A percentile compares a stretch with the other conserved stretches of the same genome.
These are phyloP conservation scores for Zoanthus sansibaricus DNA, from an alignment of 92 coral and sea anemone genomes.

Conservation along the genomic window DNA sequence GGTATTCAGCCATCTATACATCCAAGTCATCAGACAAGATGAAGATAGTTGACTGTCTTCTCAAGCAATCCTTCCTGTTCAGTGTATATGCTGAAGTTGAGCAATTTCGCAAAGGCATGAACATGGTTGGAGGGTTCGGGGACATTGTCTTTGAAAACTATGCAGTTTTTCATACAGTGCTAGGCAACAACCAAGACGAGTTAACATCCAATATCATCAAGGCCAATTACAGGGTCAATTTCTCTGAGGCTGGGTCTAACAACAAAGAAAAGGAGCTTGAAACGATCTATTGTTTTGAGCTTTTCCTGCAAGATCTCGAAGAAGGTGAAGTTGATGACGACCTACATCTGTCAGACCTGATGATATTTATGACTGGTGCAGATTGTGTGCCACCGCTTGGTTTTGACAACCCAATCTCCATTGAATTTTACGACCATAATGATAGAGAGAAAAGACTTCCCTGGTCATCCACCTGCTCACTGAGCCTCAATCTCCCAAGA, in stretches of 20 bases:
- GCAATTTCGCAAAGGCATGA: conserved; percentile 62
- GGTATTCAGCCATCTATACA: conserved; percentile 49
- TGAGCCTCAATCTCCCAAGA: conserved; percentile 52
- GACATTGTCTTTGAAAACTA: conserved; percentile 57
- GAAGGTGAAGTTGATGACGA: conserved; percentile 56
- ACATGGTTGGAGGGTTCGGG: conserved; percentile 47
- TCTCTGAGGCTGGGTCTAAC: conserved; percentile 61
- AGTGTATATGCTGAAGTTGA: conserved; percentile 56
- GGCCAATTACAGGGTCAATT: conserved; percentile 39
- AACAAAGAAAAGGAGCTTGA: conserved; percentile 48
- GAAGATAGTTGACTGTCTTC: conserved; percentile 46
- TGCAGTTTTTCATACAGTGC: conserved; percentile 48
- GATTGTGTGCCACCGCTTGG: conserved; percentile 58
- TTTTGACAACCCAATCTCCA: conserved; percentile 19
- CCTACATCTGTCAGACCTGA: conserved; percentile 44
- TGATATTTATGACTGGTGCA: conserved; percentile 59
- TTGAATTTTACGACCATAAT: conserved; percentile 48
- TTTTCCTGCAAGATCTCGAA: conserved; percentile 55
- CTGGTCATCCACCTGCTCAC: conserved; percentile 60
- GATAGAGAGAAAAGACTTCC: conserved; percentile 52
- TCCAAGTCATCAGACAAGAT: conserved; percentile 46
- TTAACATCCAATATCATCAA: conserved; percentile 53
- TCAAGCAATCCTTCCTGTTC: conserved; percentile 47
- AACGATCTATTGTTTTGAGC: conserved; percentile 51
- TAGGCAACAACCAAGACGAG: conserved; percentile 28